These are phyloP conservation scores for Heliopora coerulea DNA, from an alignment of 92 coral and sea anemone species.

Conservation along the genomic window DNA sequence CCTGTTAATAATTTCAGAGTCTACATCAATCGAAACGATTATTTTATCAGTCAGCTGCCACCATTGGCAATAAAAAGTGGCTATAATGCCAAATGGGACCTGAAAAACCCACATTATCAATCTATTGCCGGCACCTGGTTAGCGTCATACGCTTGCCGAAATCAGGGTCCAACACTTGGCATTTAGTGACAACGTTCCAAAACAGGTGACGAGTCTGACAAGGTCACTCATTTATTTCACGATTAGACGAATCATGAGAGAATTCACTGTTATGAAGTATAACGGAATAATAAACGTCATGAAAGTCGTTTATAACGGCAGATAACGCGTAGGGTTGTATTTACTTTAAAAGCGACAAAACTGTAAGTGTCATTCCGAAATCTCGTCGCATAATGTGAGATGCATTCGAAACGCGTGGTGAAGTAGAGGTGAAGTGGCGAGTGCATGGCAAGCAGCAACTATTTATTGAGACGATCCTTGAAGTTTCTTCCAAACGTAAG, in stretches of 20 bases:
- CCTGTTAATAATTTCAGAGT: conserved; percentile 3
- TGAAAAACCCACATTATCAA: not conserved
- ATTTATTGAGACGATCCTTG: conserved; percentile 44
- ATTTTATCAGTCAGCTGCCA: not conserved
- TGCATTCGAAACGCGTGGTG: conserved; percentile 45
- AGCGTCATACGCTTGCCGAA: no score
- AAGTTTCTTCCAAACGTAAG: conserved; percentile 27
- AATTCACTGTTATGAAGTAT: no score
- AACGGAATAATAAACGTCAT: no score
- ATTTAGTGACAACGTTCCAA: not conserved
- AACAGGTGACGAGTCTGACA: conserved; percentile 1
- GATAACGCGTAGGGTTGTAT: conserved; percentile 46
- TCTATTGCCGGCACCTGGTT: no score
- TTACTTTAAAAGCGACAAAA: conserved; percentile 55
- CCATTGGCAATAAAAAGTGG: not conserved
- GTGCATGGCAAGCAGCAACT: no score
- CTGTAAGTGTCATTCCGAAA: conserved; percentile 47
- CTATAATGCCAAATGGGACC: not conserved
- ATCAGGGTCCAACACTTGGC: conserved; percentile 11
- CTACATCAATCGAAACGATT: not conserved
- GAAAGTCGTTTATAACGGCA: no score
- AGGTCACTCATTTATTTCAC: conserved; percentile 30
- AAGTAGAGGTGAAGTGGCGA: no score
- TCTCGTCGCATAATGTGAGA: conserved; percentile 52
- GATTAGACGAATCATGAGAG: conserved; percentile 13